Evolutionary conservation across 1,140 invertebrate species (phyloP), one percentile per base, ranked within the genome.

Genomic region (Hycleus phaleratus): DNA sequence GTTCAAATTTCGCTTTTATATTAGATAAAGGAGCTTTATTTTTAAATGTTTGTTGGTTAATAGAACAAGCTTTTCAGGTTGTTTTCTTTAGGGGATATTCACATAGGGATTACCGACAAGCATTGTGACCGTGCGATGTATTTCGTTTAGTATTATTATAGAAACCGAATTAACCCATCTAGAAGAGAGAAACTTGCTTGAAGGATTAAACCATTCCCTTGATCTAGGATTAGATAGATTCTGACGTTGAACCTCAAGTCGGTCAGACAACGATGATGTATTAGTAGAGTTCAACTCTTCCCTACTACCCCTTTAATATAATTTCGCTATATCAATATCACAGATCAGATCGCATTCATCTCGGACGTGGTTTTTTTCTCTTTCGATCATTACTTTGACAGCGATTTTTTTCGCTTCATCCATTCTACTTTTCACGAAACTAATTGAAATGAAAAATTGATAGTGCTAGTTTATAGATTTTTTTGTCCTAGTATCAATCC

Each of bases 201-300:
- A 57, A 65, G 65, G 63, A 67, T 67, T 67, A 67, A 63, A 63
- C 61, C 60, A 65, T 67, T 67, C 63, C 58, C 57, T 58, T 59
- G 63, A 65, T 67, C 63, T 60, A 49, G 65, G 65, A 67, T 64
- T 61, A 64, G 62, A 61, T 61, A 58, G 62, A 61, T 64, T 64
- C 47, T 61, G 44, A 64, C 61, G 62, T 64, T 56, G 62, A 66
- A 64, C 50, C 59, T 63, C 59, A 63, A 65, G 51, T 51, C 45
- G 58, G 51, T 54, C 58, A 55, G 26, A 48, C 43, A 59, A 59
- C 50, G 58, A 59, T 59, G 58, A 59, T 55, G 49, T 58, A 58
- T 52, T 44, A 51, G 32, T 32, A 32, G 44, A 52, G 50, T 39
- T 52, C 50, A 52, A 52, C 25, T 43, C 42, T 7, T 32, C 32